Conservation (phyloP, 2,113 vertebrate species). For the Isurus oxyrinchus region DNA sequence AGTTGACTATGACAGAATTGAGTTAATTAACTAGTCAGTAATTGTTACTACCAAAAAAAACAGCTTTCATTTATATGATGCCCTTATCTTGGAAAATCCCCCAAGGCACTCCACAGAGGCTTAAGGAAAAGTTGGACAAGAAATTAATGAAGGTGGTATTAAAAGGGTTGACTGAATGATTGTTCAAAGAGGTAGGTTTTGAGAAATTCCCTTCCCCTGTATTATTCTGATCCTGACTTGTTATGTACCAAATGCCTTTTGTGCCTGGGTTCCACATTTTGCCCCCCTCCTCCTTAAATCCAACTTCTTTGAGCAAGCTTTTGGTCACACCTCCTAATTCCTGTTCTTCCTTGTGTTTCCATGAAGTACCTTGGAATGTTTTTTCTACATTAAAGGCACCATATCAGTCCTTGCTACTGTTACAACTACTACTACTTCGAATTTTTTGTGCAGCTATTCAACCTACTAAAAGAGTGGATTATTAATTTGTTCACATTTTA, state of each 20-base stretch:
- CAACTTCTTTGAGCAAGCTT: background rate
- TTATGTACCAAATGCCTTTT: background rate
- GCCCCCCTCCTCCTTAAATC: background rate
- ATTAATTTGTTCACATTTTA: background rate
- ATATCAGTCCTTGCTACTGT: too few relatives aligned
- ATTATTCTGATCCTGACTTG: background rate
- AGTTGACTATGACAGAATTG: background rate
- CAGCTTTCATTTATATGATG: background rate
- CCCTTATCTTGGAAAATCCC: background rate
- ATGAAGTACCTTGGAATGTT: background rate
- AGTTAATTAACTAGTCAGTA: background rate
- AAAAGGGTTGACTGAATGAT: background rate
- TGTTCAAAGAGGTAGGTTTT: background rate
- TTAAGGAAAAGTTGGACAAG: background rate
- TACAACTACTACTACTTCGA: background rate
- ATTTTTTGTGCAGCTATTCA: background rate
- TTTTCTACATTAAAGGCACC: background rate
- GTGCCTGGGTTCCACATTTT: background rate
- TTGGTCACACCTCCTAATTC: background rate
- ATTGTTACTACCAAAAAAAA: background rate
- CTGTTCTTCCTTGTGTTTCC: background rate
- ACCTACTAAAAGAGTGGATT: background rate
- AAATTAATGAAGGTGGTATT: background rate
- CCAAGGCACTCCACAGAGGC: background rate
- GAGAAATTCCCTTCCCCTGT: background rate